A percentile compares a stretch with the other conserved stretches of the same genome.
Evolutionary conservation across 2,113 vertebrate genomes (phyloP).

Genomic region (Dinomys branickii): DNA sequence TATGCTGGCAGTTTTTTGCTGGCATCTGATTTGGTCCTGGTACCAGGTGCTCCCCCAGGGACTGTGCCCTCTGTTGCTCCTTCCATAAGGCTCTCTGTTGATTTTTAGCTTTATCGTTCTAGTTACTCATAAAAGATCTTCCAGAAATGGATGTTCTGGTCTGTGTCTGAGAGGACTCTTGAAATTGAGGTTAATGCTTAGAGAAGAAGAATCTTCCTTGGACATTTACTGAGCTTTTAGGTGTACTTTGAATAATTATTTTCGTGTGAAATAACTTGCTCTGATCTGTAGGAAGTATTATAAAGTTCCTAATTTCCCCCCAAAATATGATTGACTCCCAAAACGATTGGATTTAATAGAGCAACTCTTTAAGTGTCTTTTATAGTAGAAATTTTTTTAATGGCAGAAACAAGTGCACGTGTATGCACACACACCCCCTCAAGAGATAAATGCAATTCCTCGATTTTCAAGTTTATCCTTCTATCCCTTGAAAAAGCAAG

Average conservation of each 20-base stretch:
- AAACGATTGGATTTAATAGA: conserved; percentile 2
- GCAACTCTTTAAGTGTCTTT: background rate
- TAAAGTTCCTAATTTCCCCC: conserved; percentile 12
- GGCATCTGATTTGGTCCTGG: background rate
- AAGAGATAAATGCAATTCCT: background rate
- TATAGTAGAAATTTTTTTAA: background rate
- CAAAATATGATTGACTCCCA: background rate
- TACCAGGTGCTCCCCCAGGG: background rate
- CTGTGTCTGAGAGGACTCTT: background rate
- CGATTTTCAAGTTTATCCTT: conserved; percentile 17
- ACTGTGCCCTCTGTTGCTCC: background rate
- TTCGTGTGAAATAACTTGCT: conserved; percentile 34
- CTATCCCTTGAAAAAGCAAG: background rate
- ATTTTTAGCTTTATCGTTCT: conserved; percentile 22
- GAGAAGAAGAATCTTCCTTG: background rate
- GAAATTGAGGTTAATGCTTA: background rate
- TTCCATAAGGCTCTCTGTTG: background rate
- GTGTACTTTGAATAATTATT: conserved; percentile 52
- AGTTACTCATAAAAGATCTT: background rate
- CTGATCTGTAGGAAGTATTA: conserved; percentile 34
- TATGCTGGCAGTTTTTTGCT: background rate
- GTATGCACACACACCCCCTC: too few species aligned
- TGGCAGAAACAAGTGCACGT: background rate
- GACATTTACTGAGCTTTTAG: background rate
- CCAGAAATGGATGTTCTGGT: background rate